Base-by-base conservation (phyloP, 2,888 invertebrate genomes). In the Hoplodrina ambigua region DNA sequence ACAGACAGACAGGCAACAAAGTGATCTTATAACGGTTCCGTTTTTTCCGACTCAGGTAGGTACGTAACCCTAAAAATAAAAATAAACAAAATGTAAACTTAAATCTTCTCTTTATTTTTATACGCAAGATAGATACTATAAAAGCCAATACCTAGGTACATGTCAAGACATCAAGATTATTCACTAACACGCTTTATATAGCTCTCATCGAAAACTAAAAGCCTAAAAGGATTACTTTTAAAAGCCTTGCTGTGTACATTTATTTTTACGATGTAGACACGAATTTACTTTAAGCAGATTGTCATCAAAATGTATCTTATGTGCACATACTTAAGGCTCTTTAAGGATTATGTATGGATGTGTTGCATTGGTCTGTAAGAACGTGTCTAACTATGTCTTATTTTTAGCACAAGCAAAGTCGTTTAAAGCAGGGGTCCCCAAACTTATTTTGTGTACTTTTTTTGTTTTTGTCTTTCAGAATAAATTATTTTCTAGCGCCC, bases 231-330 rank as follows among this genome's bases (percentile, higher is more conserved):
- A 75, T 81, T 81, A 75, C 65, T 60, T 69, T 69, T 81, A 52
- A 81, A 78, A 81, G 75, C 72, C 61, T 62, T 61, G 13, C 30
- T n/a, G 58, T 66, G 69, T 78, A 81, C 50, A 78, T 76, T 72
- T 66, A 69, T 77, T 81, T 81, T 75, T 78, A 72, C 75, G 65
- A 75, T 52, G 55, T 68, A 65, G 30, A 71, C 68, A 67, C 49
- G 58, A 67, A 54, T 76, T 64, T 68, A 73, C 66, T 81, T 59
- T 54, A 60, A 69, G 66, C 33, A 64, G 20, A 61, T 65, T 65
- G 58, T 57, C 64, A 63, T 56, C 52, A 63, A 56, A 56, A 69
- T 46, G 37, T 50, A 13, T 25, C 50, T 62, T 58, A 65, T 57
- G 37, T 67, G 46, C 15, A 11, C 8, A 8, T 8, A 37, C 20